Base-by-base conservation (phyloP, 2,888 invertebrate species). In the Leptogaster cylindrica region DNA sequence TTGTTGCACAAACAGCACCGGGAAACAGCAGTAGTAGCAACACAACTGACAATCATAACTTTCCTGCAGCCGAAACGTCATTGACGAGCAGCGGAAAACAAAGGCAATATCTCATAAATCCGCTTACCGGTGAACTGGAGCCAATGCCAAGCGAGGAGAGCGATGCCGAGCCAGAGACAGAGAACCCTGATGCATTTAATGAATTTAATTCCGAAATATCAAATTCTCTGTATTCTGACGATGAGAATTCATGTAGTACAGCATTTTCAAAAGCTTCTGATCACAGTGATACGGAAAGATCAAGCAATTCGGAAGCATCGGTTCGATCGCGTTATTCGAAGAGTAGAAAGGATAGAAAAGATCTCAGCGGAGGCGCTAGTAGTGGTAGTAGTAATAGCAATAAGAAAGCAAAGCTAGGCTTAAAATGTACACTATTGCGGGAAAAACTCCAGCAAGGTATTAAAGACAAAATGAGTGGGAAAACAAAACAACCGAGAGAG, bases 81-180 rank as follows among this genome's bases (percentile, higher is more conserved):
- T 18, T 61, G 33, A 70, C 69, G 16, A 86, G 86, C 50, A 84
- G 85, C 68, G 88, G 88, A 68, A 89, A 89, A 76, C 87, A 86
- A 78, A 86, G 88, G 75, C 91, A 91, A 82, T 92, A 91, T 83
- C 87, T 95, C 46, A 93, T 95, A 73, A 95, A 95, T 83, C 94
- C 95, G 0, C 84, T 94, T 70, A 94, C 95, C 71, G 92, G 93
- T 39, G 89, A 92, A 76, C 84, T 95, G 75, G 94, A 94, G 75
- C 88, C 90, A 2, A 90, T 91, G 81, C 88, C 89, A 25, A 86
- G 86, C 73, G 87, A 87, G 71, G 87, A 87, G 69, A 86, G 86
- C 70, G 85, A 84, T 70, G 87, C 87, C 1, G 88, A 89, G 72
- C 84, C 84, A 31, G 78, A 78, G n/a, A 8, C 27, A n/a, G 51